These are phyloP conservation scores for Pteropus alecto DNA, from an alignment of 2,113 vertebrate genomes.

Conservation along the genomic window DNA sequence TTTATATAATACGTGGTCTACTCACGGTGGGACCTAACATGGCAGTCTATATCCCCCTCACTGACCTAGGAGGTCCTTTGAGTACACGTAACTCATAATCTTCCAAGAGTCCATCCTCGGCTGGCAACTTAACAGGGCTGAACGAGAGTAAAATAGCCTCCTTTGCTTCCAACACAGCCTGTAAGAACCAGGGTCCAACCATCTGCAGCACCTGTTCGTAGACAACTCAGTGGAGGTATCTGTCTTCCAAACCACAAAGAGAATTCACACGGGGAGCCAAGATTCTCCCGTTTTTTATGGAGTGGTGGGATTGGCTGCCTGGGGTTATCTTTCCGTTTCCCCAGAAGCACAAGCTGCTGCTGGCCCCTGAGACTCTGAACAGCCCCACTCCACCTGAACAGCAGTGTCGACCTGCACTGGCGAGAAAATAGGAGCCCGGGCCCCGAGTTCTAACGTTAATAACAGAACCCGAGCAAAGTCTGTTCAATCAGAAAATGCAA, in stretches of 20 bases:
- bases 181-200: neutral
- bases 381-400: neutral
- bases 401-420: neutral
- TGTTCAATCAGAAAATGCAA: constrained; percentile 41
- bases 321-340: neutral
- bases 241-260: constrained; percentile 18
- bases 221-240: neutral
- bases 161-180: neutral
- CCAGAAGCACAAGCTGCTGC: neutral
- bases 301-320: neutral
- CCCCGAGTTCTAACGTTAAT: neutral
- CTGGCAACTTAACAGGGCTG: neutral
- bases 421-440: neutral
- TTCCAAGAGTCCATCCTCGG: neutral
- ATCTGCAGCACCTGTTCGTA: neutral
- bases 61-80: neutral
- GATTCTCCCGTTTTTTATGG: neutral
- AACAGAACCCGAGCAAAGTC: neutral
- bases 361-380: neutral
- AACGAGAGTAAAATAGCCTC: neutral
- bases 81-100: neutral
- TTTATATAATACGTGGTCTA: too few species aligned
- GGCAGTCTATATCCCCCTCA: rapidly evolving
- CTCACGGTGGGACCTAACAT: neutral
- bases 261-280: neutral